A percentile compares a stretch with the other conserved stretches of the same genome.
Evolutionary conservation across 2,113 vertebrate genomes (phyloP).

Genomic region (Parotia lawesii): DNA sequence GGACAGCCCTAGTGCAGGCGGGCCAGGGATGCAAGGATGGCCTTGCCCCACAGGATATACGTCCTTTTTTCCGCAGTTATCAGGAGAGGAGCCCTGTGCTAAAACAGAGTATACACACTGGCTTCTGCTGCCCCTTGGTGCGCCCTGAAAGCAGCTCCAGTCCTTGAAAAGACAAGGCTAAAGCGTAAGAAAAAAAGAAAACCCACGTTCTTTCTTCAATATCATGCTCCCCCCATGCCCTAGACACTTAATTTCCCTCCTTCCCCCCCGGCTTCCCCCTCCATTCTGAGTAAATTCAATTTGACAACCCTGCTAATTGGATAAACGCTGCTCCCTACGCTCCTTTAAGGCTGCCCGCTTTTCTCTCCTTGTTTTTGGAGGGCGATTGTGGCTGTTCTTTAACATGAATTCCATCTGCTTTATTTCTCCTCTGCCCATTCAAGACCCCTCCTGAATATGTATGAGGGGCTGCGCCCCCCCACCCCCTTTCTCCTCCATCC

Average conservation of each 20-base stretch:
- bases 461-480: slow-evolving; percentile 67
- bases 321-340: slow-evolving; percentile 82
- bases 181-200: slow-evolving; percentile 27
- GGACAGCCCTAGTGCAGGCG: neutral
- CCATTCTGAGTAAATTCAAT: slow-evolving; percentile 92
- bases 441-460: slow-evolving; percentile 86
- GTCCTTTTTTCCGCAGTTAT: neutral
- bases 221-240: slow-evolving; percentile 39
- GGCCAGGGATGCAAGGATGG: neutral
- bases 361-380: slow-evolving; percentile 82
- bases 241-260: slow-evolving; percentile 68
- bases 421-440: slow-evolving; percentile 77
- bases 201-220: slow-evolving; percentile 53
- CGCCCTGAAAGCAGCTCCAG: slow-evolving; percentile 32
- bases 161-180: slow-evolving; percentile 47
- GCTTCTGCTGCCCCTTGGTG: slow-evolving; percentile 1
- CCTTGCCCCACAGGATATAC: neutral
- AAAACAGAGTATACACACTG: neutral
- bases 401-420: slow-evolving; percentile 86
- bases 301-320: slow-evolving; percentile 99
- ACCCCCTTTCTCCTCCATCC: slow-evolving; percentile 29
- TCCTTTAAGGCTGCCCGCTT: slow-evolving; percentile 82
- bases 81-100: neutral
- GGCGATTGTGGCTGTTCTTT: slow-evolving; percentile 76
- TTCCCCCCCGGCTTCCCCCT: slow-evolving; percentile 18